phyloP scores from a whole-genome alignment of 2,888 invertebrate species.

The Heliconius charithonia region DNA sequence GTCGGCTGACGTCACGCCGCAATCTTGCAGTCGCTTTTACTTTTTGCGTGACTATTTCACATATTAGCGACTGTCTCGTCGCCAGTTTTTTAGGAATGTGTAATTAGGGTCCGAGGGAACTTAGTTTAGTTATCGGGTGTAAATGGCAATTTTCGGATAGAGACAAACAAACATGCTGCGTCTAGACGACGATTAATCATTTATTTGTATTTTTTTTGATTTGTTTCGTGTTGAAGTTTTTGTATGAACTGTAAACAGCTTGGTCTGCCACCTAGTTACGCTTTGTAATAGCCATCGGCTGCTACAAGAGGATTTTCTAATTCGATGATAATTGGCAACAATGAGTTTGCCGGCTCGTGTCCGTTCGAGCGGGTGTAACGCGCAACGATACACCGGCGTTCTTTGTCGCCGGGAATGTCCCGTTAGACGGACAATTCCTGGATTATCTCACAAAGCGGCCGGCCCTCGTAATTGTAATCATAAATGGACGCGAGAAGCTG shows the following conservation, averaged over 20 bases:
- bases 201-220: slow-evolving; percentile 29
- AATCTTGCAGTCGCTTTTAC: slow-evolving; percentile 68
- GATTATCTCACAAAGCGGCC: slow-evolving; percentile 79
- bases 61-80: slow-evolving; percentile 82
- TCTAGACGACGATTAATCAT: slow-evolving; percentile 54
- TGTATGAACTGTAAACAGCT: slow-evolving; percentile 55
- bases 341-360: slow-evolving; percentile 64
- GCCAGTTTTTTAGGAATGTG: slow-evolving; percentile 77
- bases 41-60: slow-evolving; percentile 76
- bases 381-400: slow-evolving; percentile 76
- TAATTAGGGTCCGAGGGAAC: slow-evolving; percentile 76
- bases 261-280: slow-evolving; percentile 81
- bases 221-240: slow-evolving; percentile 43
- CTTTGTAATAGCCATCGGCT: slow-evolving; percentile 66
- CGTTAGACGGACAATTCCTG: slow-evolving; percentile 75
- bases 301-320: slow-evolving; percentile 71
- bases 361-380: slow-evolving; percentile 71
- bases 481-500: slow-evolving; percentile 71
- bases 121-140: slow-evolving; percentile 70
- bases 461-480: slow-evolving; percentile 55
- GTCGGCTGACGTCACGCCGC: slow-evolving; percentile 78
- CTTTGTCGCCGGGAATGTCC: slow-evolving; percentile 67
- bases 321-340: slow-evolving; percentile 79
- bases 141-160: slow-evolving; percentile 59
- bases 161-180: slow-evolving; percentile 57